Conservation (phyloP, 2,113 vertebrate species). For the Parotia lawesii region DNA sequence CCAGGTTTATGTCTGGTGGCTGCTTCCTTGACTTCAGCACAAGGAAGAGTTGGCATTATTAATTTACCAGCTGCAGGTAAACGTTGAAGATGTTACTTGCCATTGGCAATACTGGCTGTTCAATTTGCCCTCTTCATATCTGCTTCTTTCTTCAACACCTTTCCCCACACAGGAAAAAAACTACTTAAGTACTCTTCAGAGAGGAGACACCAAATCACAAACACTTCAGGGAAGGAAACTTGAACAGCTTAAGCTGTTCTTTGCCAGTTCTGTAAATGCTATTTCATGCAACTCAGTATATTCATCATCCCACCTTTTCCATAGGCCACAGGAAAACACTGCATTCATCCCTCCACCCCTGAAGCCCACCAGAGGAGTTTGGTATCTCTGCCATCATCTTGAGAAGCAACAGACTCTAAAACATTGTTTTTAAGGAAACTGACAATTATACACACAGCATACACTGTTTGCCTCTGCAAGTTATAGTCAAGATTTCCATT, state of each 20-base stretch:
- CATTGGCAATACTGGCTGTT: not conserved
- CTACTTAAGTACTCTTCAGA: not conserved
- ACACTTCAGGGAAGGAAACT: not conserved
- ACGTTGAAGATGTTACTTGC: not conserved
- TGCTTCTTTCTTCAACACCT: not conserved
- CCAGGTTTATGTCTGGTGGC: not conserved
- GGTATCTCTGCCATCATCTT: not conserved
- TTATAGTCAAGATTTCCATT: not conserved
- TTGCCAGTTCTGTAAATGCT: not conserved
- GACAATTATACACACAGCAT: not conserved
- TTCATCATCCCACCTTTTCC: not conserved
- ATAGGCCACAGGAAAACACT: not conserved
- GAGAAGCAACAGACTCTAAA: not conserved
- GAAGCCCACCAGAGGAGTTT: not conserved
- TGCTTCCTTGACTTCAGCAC: not conserved
- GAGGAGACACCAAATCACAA: not conserved
- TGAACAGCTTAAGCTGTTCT: not conserved
- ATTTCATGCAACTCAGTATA: not conserved
- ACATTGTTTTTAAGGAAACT: not conserved
- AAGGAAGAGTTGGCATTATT: not conserved
- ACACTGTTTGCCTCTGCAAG: accelerated
- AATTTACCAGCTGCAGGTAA: not conserved
- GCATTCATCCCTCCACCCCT: not conserved
- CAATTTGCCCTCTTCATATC: not conserved
- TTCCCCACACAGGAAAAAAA: not conserved